phyloP scores from a whole-genome alignment of 2,888 invertebrate species.

The Ariolimax columbianus region DNA sequence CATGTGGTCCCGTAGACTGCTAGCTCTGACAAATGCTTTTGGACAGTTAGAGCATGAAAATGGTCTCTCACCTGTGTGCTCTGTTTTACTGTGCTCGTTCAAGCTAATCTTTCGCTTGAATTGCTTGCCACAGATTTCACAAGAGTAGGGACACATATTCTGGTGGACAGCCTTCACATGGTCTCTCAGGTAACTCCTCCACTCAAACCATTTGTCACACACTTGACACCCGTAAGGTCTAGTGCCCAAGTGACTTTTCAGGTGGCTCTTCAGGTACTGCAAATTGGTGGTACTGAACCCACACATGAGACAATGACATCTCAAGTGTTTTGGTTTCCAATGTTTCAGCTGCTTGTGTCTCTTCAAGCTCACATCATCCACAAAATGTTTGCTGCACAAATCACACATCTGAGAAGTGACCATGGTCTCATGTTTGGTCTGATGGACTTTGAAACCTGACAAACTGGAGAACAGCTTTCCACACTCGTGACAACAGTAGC shows the following conservation, averaged over 20 bases:
- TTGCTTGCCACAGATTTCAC: not conserved
- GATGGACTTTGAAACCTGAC: constrained; percentile 1
- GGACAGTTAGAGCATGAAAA: not conserved
- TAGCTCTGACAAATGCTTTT: not conserved
- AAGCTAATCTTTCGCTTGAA: not conserved
- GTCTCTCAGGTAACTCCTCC: not conserved
- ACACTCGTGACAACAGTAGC: not conserved
- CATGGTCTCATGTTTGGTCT: not conserved
- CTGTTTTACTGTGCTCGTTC: not conserved
- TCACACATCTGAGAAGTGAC: not conserved
- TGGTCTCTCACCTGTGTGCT: not conserved
- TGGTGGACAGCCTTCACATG: not conserved
- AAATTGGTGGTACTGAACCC: not conserved
- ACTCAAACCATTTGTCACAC: not conserved
- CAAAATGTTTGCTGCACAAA: not conserved
- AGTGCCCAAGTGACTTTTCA: not conserved
- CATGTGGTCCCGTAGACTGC: not conserved
- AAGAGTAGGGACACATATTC: not conserved
- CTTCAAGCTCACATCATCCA: not conserved
- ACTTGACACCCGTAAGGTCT: not conserved
- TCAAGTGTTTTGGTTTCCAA: not conserved
- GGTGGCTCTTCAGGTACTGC: not conserved
- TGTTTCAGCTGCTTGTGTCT: not conserved
- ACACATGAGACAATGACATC: not conserved
- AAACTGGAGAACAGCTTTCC: not conserved